These are phyloP conservation scores for Trachelus stipa DNA, from an alignment of 2,888 invertebrate genomes.

Conservation along the genomic window DNA sequence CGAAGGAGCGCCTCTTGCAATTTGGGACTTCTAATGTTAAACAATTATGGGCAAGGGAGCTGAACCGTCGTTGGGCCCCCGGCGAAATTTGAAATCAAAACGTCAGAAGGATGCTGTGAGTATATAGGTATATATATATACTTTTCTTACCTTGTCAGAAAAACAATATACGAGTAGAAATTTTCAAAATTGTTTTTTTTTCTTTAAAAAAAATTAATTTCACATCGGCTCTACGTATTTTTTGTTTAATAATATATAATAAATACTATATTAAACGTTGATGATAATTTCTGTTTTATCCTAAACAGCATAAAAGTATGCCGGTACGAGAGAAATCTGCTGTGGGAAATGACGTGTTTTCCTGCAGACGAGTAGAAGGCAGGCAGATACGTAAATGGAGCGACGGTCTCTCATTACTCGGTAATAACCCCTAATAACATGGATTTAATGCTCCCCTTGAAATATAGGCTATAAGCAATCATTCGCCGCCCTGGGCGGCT, in stretches of 20 bases:
- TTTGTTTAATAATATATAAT: not conserved
- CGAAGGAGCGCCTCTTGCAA: constrained; percentile 3
- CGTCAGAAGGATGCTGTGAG: not conserved
- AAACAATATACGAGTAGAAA: not conserved
- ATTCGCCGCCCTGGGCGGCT: constrained; percentile 55
- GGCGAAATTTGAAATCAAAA: not conserved
- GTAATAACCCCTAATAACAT: constrained; percentile 60
- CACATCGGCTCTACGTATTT: not conserved
- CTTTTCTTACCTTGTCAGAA: not conserved
- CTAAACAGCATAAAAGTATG: not conserved
- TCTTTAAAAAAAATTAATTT: not conserved
- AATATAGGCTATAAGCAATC: constrained; percentile 50
- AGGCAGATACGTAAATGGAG: constrained; percentile 45
- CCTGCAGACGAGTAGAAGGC: constrained; percentile 22
- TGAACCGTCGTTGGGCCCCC: not conserved
- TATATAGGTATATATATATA: not conserved
- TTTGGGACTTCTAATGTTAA: constrained; percentile 6
- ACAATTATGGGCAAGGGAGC: not conserved
- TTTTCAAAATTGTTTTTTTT: not conserved
- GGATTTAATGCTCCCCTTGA: constrained; percentile 53
- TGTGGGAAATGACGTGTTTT: constrained; percentile 14
- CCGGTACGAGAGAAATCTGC: not conserved
- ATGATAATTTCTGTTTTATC: not conserved
- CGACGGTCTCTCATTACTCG: constrained; percentile 53
- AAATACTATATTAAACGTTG: not conserved